Percentiles rank a stretch among this genome's conserved stretches.
Conservation (phyloP, 2,797 vertebrate species). For the Sphenopsis melanotis region DNA sequence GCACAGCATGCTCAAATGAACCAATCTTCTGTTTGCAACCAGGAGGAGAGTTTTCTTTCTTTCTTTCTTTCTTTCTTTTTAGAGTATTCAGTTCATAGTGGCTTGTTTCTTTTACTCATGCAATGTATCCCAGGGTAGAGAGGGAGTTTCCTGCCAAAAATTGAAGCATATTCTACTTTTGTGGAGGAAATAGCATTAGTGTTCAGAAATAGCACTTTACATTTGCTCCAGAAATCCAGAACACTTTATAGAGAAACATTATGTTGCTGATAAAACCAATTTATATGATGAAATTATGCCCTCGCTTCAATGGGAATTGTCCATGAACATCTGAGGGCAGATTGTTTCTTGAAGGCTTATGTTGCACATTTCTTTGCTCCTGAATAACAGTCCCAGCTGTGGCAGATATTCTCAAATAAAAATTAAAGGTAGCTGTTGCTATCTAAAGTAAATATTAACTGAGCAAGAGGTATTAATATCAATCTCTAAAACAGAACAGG, state of each 20-base stretch:
- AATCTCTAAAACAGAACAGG: neutral
- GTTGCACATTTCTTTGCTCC: neutral
- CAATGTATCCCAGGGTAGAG: slow-evolving; percentile 19
- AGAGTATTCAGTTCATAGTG: slow-evolving; percentile 26
- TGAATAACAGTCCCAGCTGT: neutral
- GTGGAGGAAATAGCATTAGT: neutral
- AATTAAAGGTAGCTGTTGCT: neutral
- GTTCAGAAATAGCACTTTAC: neutral
- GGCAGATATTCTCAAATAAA: neutral
- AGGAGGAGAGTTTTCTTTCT: slow-evolving; percentile 9
- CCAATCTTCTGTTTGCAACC: slow-evolving; percentile 22
- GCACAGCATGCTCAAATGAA: slow-evolving; percentile 45
- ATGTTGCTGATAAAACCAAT: slow-evolving; percentile 23
- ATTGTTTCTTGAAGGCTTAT: neutral
- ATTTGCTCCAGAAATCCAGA: slow-evolving; percentile 3
- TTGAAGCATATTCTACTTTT: neutral
- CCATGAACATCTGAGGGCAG: neutral
- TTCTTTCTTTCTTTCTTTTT: neutral
- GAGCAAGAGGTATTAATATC: neutral
- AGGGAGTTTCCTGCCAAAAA: slow-evolving; percentile 42
- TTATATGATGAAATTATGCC: neutral
- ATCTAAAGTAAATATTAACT: neutral
- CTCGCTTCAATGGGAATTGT: neutral
- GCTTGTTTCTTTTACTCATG: slow-evolving; percentile 39
- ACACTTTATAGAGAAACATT: slow-evolving; percentile 7